phyloP scores from a whole-genome alignment of 2,888 invertebrate genomes.

The Eristalis intricaria region DNA sequence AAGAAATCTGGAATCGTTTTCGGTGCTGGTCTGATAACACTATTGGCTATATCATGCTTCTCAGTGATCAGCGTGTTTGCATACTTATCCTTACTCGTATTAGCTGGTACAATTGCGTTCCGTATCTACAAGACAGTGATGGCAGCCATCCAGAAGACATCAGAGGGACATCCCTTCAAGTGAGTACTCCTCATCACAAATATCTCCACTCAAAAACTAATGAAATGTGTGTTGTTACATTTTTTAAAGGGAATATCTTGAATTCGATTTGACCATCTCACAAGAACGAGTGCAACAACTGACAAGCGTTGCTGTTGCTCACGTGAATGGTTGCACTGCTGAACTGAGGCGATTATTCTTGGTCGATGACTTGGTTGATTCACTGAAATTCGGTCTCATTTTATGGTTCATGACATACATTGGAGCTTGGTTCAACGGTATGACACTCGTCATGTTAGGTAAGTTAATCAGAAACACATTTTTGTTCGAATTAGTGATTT shows the following conservation, averaged over 20 bases:
- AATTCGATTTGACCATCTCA: constrained; percentile 92
- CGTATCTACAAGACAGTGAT: constrained; percentile 97
- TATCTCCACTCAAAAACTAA: neutral
- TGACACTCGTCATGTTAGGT: constrained; percentile 98
- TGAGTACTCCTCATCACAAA: constrained; percentile 82
- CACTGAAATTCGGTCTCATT: constrained; percentile 95
- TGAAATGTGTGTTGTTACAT: constrained; percentile 33
- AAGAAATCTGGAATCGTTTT: constrained; percentile 97
- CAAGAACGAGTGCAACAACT: constrained; percentile 95
- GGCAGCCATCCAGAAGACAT: constrained; percentile 97
- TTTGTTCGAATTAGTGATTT: constrained; percentile 7
- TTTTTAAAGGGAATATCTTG: constrained; percentile 88
- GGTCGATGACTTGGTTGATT: constrained; percentile 98
- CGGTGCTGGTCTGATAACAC: constrained; percentile 92
- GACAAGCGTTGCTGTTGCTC: constrained; percentile 92
- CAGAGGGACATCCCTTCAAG: constrained; percentile 99
- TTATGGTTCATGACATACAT: constrained; percentile 98
- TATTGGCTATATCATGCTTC: constrained; percentile 96
- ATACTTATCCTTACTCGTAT: constrained; percentile 92
- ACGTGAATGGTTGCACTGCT: constrained; percentile 90
- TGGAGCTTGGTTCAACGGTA: constrained; percentile 99
- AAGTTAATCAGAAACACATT: constrained; percentile 62
- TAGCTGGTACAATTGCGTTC: constrained; percentile 95
- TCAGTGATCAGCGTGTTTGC: constrained; percentile 97
- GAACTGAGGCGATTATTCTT: constrained; percentile 96